A percentile compares a stretch with the other conserved stretches of the same genome.
These are phyloP conservation scores for Melipona quadrifasciata DNA, from an alignment of 1,140 invertebrate species.

Conservation along the genomic window DNA sequence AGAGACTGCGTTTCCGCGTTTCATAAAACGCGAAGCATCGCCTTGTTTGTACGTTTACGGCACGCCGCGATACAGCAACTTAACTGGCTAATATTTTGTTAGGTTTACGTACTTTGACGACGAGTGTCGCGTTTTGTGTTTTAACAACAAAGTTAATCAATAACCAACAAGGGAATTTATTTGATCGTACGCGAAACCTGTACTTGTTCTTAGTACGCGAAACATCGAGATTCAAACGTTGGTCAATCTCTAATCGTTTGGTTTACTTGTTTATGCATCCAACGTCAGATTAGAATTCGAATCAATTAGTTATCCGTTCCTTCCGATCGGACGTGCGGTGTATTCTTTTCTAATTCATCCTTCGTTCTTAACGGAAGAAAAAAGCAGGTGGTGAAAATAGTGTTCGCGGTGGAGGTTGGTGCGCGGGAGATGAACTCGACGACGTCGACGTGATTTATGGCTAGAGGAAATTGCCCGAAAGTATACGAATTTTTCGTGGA, in stretches of 20 bases:
- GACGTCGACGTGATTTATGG: slow-evolving; percentile 67
- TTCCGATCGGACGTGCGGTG: neutral
- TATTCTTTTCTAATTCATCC: neutral
- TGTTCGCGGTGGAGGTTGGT: slow-evolving; percentile 51
- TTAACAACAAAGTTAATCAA: neutral
- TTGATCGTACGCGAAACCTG: neutral
- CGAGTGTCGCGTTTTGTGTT: neutral
- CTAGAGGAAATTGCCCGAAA: slow-evolving; percentile 67
- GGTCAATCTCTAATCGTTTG: too few relatives aligned
- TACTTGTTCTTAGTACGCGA: neutral
- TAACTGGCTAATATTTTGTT: slow-evolving; percentile 13
- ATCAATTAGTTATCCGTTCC: neutral
- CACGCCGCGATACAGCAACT: slow-evolving; percentile 16
- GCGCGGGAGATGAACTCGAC: slow-evolving; percentile 58
- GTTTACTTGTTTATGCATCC: too few relatives aligned
- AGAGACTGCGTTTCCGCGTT: slow-evolving; percentile 26
- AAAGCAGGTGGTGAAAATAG: slow-evolving; percentile 47
- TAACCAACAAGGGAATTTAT: neutral
- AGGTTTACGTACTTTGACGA: slow-evolving; percentile 15
- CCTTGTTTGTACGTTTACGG: slow-evolving; percentile 31
- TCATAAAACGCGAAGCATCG: slow-evolving; percentile 24
- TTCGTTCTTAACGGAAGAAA: slow-evolving; percentile 1
- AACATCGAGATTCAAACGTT: too few relatives aligned
- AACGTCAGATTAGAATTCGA: too few relatives aligned
- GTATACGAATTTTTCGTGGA: slow-evolving; percentile 66